Conservation (phyloP, 2,797 vertebrate genomes). For the Mus spretus region DNA sequence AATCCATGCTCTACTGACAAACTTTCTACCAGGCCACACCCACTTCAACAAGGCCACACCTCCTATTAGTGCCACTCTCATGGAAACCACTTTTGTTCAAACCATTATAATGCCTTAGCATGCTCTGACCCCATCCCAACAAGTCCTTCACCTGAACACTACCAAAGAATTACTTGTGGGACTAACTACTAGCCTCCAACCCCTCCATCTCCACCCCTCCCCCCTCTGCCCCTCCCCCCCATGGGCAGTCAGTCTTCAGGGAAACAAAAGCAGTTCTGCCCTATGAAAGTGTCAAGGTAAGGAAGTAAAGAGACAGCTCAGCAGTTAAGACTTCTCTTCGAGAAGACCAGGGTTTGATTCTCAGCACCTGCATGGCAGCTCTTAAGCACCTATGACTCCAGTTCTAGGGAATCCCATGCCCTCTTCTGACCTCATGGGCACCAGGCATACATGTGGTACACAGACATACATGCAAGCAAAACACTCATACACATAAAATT, state of each 20-base stretch:
- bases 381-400: not conserved
- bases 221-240: not conserved
- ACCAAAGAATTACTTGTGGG: not conserved
- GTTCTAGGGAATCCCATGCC: not conserved
- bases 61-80: not conserved
- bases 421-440: not conserved
- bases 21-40: not conserved
- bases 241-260: not conserved
- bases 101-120: not conserved
- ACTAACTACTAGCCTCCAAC: not conserved
- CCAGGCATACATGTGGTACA: not conserved
- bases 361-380: not conserved
- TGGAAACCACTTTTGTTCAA: not conserved
- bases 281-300: not conserved
- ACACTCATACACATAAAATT: not conserved
- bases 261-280: not conserved
- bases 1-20: not conserved
- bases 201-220: not conserved
- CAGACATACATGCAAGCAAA: not conserved
- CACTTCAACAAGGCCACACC: not conserved
- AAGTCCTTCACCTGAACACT: not conserved
- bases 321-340: not conserved
- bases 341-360: not conserved
- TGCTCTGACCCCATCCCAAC: rapidly evolving
- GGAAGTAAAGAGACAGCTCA: not conserved